Conservation (phyloP, 2,888 invertebrate genomes). For the Stegophylla sp. region DNA sequence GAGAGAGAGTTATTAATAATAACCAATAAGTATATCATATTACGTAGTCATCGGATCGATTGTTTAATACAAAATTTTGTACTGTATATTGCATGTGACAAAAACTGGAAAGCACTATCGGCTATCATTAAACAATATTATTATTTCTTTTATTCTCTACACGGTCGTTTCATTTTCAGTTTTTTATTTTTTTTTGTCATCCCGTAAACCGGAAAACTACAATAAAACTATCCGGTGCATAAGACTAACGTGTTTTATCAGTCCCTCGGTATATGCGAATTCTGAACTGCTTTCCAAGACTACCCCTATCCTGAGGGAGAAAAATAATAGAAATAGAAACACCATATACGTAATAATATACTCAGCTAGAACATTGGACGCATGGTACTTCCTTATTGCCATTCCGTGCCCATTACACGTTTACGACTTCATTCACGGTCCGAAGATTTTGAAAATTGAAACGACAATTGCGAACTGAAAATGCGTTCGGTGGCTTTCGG, state of each 20-base stretch:
- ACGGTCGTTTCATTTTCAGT: conserved; percentile 34
- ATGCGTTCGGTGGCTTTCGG: background rate
- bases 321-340: conserved; percentile 51
- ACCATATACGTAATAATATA: background rate
- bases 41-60: no score
- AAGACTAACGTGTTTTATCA: conserved; percentile 53
- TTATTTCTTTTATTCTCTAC: conserved; percentile 14
- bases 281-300: conserved; percentile 34
- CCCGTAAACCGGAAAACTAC: conserved; percentile 44
- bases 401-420: conserved; percentile 44
- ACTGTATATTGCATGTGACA: no score
- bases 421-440: conserved; percentile 58
- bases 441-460: conserved; percentile 59
- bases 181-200: conserved; percentile 16
- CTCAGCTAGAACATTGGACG: conserved; percentile 35
- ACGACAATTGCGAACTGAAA: conserved; percentile 28
- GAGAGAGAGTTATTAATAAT: no score
- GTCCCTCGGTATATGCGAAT: conserved; percentile 30
- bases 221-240: conserved; percentile 45
- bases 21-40: no score
- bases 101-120: no score
- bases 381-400: conserved; percentile 48
- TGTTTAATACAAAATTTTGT: no score
- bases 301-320: conserved; percentile 26
- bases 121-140: conserved; percentile 3